These are phyloP conservation scores for Cryptoblepharus egeriae DNA, from an alignment of 2,797 vertebrate genomes.

Conservation along the genomic window DNA sequence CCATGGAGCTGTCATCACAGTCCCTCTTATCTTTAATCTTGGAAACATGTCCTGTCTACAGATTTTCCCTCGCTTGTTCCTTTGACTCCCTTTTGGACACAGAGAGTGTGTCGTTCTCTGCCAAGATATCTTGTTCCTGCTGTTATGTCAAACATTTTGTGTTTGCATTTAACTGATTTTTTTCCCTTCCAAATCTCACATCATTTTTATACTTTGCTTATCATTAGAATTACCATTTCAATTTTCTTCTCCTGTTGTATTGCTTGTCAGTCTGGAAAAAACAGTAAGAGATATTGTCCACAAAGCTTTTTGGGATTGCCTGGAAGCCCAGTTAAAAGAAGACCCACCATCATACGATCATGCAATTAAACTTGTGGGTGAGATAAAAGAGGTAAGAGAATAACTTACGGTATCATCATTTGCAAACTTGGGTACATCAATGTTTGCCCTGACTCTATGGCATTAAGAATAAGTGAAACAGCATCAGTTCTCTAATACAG, in stretches of 20 bases:
- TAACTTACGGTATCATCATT: neutral
- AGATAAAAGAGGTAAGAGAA: slow-evolving; percentile 93
- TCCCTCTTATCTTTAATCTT: neutral
- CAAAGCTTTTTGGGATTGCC: slow-evolving; percentile 95
- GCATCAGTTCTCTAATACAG: neutral
- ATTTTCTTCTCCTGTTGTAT: slow-evolving; percentile 32
- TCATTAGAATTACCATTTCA: neutral
- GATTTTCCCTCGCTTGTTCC: neutral
- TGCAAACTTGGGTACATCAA: neutral
- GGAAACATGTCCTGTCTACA: neutral
- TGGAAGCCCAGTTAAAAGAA: slow-evolving; percentile 89
- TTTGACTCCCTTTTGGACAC: neutral
- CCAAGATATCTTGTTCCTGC: neutral
- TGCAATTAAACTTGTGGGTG: slow-evolving; percentile 90
- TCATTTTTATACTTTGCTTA: neutral
- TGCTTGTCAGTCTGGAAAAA: slow-evolving; percentile 86
- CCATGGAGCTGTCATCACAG: neutral
- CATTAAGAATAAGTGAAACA: neutral
- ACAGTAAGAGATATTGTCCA: slow-evolving; percentile 94
- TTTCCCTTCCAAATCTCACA: neutral
- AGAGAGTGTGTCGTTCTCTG: neutral
- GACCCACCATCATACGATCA: slow-evolving; percentile 90
- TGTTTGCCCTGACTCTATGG: neutral
- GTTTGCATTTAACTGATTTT: neutral
- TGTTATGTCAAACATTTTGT: slow-evolving; percentile 15